Evolutionary conservation across 2,797 vertebrate species (phyloP).

Genomic region (Cryptoblepharus egeriae): DNA sequence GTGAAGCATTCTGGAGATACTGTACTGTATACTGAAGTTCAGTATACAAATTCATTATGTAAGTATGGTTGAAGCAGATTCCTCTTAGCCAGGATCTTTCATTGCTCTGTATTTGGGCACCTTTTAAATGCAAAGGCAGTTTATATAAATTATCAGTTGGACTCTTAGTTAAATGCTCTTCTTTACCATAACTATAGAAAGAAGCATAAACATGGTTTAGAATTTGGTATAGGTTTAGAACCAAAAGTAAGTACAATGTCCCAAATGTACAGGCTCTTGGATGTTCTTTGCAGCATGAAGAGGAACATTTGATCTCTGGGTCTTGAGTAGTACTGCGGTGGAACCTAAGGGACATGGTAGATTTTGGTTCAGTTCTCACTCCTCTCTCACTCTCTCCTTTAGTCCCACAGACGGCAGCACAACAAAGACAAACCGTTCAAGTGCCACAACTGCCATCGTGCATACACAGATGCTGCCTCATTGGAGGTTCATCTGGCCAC

Average conservation of each 20-base stretch:
- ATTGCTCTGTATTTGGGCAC: not conserved
- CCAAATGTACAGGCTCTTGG: not conserved
- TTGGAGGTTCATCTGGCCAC: conserved; percentile 96
- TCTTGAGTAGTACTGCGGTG: not conserved
- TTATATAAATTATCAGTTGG: not conserved
- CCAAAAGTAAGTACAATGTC: not conserved
- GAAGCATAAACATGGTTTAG: not conserved
- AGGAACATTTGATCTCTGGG: not conserved
- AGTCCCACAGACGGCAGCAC: conserved; percentile 99
- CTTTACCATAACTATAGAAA: not conserved
- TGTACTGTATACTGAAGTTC: too few species aligned
- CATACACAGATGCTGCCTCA: conserved; percentile 91
- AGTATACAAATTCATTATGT: too few species aligned
- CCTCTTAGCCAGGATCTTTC: too few species aligned
- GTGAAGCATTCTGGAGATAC: too few species aligned
- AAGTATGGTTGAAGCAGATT: too few species aligned
- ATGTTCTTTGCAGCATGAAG: not conserved
- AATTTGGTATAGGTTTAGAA: not conserved
- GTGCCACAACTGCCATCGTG: conserved; percentile 98
- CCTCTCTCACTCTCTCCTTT: conserved; percentile 6
- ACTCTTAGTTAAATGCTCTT: not conserved
- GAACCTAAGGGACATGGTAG: not conserved
- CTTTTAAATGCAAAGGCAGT: not conserved
- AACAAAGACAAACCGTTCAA: conserved; percentile 99
- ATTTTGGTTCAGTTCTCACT: not conserved